Evolutionary conservation across 2,888 invertebrate species (phyloP), one percentile per base, ranked within the genome.

Genomic region (Thera britannica): DNA sequence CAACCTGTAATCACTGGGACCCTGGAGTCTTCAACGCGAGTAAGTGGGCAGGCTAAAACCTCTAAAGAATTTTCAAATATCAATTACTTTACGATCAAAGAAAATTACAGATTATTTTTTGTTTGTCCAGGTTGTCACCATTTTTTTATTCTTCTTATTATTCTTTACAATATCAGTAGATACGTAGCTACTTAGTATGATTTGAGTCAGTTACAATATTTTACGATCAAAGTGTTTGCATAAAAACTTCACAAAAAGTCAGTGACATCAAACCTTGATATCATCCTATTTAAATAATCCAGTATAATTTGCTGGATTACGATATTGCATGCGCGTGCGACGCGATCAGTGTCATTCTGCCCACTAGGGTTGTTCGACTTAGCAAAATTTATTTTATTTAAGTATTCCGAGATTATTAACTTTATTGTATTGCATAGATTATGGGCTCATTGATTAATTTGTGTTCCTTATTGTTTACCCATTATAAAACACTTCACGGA

Each of bases 1-100:
- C 73, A 35, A 72, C 77, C 77, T 79, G 78, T 78, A 77, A 80
- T 77, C 74, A 72, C 68, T 65, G 67, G 58, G 62, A 64, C 65
- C 72, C 70, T 23, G 71, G 36, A 59, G 9, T 48, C 70, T 44
- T 54, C 38, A 35, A 41, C 48, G 36, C 58, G 58, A 23, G 54
- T 55, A 41, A 56, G 65, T 68, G 57, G 57, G 12, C 57, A 51
- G 38, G 6, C 38, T 38, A 38, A 5, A 38, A 23, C 38, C 38
- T 38, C 38, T 38, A 38, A 3, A 5, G 23, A 23, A 23, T 23
- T 23, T 23, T 23, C 23, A 23, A 23, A 23, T 23, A 23, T 23
- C 23, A 23, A 23, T 23, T 23, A 23, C 23, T 23, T 23, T 23
- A 23, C 23, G 23, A 23, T 23, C 23, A 23, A 23, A 23, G 23